phyloP scores from a whole-genome alignment of 1,140 invertebrate species.

The Bombus polaris region DNA sequence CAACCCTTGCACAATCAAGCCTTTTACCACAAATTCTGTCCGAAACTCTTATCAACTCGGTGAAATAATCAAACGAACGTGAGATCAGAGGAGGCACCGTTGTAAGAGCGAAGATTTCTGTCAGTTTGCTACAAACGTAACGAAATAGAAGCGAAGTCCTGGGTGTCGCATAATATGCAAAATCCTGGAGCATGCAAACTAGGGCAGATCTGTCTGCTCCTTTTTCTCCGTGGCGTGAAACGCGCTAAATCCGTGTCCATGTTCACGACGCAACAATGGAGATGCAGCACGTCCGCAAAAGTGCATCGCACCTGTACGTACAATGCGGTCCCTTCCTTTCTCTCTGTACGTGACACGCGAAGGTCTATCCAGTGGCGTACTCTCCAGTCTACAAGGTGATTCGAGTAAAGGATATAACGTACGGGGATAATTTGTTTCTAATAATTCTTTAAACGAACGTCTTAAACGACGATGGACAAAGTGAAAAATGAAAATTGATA shows the following conservation, averaged over 20 bases:
- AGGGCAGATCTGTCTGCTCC: constrained; percentile 13
- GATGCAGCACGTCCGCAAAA: constrained; percentile 39
- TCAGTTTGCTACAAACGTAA: neutral
- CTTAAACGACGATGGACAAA: no score
- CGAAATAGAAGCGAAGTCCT: neutral
- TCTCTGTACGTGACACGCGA: neutral
- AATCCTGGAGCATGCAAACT: constrained; percentile 7
- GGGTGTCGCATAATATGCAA: neutral
- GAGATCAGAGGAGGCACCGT: neutral
- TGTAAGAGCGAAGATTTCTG: neutral
- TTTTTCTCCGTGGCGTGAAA: neutral
- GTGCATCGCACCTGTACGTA: constrained; percentile 39
- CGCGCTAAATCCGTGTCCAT: constrained; percentile 4
- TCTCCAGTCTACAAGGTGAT: neutral
- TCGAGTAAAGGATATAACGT: neutral
- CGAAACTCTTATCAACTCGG: neutral
- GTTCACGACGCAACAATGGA: constrained; percentile 25
- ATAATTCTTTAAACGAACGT: neutral
- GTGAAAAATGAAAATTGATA: no score
- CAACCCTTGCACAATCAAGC: no score
- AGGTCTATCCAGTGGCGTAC: neutral
- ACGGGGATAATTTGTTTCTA: neutral
- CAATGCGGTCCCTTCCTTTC: neutral
- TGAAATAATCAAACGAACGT: neutral
- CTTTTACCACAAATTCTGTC: no score